Evolutionary conservation across 2,113 vertebrate species (phyloP).

Genomic region (Lepisosteus osseus): DNA sequence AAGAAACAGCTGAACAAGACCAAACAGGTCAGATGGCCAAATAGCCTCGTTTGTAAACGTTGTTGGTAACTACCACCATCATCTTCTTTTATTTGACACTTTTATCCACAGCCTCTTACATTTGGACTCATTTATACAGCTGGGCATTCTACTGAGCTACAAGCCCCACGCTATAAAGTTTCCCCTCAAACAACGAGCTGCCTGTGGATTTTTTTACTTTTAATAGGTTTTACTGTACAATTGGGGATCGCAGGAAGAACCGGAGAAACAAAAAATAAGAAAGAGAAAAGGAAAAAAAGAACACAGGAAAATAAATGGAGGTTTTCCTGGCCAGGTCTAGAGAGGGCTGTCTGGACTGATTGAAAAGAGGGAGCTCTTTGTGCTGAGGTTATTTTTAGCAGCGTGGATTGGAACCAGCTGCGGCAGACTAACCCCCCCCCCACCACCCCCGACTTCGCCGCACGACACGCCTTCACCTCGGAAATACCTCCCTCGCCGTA

Average conservation of each 20-base stretch:
- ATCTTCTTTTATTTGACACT: too few species aligned
- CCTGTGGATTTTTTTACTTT: not conserved
- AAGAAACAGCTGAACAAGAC: too few species aligned
- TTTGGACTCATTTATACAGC: too few species aligned
- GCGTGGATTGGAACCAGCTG: constrained; percentile 61
- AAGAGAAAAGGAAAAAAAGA: constrained; percentile 4
- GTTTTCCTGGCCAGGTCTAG: constrained; percentile 16
- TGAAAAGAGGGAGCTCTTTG: constrained; percentile 42
- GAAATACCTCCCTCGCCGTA: not conserved
- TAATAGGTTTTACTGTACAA: not conserved
- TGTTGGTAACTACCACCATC: too few species aligned
- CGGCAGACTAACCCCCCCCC: constrained; percentile 27
- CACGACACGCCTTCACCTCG: constrained; percentile 16
- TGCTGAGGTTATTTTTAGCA: constrained; percentile 44
- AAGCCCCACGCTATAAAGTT: too few species aligned
- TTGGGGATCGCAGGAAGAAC: constrained; percentile 1
- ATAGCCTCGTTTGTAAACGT: too few species aligned
- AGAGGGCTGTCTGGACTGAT: constrained; percentile 7
- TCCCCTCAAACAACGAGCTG: too few species aligned
- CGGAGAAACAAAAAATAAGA: not conserved
- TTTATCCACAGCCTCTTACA: too few species aligned
- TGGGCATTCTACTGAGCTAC: too few species aligned
- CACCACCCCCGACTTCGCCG: constrained; percentile 12
- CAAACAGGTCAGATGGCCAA: too few species aligned
- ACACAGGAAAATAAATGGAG: constrained; percentile 15